Evolutionary conservation across 2,797 vertebrate genomes (phyloP).

Genomic region (Halcyon smyrnensis): DNA sequence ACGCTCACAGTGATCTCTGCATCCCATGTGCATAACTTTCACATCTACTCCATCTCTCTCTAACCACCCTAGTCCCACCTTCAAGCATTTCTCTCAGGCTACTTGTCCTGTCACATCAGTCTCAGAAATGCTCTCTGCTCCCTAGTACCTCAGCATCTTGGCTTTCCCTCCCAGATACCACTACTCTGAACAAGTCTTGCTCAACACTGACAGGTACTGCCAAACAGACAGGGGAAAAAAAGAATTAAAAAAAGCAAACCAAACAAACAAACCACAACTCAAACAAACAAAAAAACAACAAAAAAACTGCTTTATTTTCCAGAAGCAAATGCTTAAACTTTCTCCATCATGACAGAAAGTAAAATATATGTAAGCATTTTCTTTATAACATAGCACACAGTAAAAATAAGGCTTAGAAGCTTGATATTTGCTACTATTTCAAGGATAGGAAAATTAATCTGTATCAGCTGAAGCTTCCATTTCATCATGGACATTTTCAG

Average conservation of each 20-base stretch:
- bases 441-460: neutral
- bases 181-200: neutral
- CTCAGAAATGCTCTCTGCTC: neutral
- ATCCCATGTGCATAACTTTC: neutral
- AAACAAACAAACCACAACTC: neutral
- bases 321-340: neutral
- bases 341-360: neutral
- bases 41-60: neutral
- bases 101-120: neutral
- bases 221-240: neutral
- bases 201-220: neutral
- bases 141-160: neutral
- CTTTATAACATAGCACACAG: neutral
- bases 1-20: rapidly evolving
- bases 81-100: neutral
- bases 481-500: neutral
- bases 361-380: neutral
- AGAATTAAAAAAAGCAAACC: neutral
- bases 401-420: neutral
- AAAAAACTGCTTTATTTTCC: neutral
- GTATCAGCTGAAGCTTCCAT: neutral
- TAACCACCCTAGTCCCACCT: neutral
- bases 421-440: neutral
- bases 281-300: neutral
- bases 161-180: neutral